phyloP scores from a whole-genome alignment of 2,113 vertebrate species.

The Pandion haliaetus region DNA sequence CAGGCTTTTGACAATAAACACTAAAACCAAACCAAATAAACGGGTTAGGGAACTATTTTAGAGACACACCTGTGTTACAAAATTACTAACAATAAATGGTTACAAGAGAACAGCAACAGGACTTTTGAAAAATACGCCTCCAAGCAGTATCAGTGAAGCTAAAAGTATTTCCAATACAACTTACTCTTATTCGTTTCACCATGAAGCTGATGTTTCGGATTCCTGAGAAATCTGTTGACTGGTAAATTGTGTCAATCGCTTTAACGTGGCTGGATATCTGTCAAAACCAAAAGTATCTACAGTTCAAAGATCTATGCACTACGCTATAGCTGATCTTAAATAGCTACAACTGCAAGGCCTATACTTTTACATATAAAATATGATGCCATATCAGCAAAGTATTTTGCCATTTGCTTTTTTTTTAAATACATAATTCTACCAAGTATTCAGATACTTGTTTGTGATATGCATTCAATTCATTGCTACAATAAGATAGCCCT shows the following conservation, averaged over 20 bases:
- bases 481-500: neutral
- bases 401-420: neutral
- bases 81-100: neutral
- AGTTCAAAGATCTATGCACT: neutral
- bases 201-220: conserved; percentile 98
- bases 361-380: neutral
- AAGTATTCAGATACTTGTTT: neutral
- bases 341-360: neutral
- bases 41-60: neutral
- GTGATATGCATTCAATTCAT: neutral
- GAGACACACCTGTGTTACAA: neutral
- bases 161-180: conserved; percentile 13
- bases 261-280: conserved; percentile 98
- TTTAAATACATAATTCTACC: neutral
- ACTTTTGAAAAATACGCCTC: neutral
- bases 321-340: fast-evolving
- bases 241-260: conserved; percentile 94
- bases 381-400: neutral
- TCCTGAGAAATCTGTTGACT: conserved; percentile 92
- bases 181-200: conserved; percentile 96
- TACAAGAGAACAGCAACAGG: neutral
- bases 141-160: neutral
- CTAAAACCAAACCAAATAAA: neutral
- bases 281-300: neutral
- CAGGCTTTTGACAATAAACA: neutral